A percentile compares a stretch with the other conserved stretches of the same genome.
phyloP scores from a whole-genome alignment of 2,113 vertebrate species.

The Shinisaurus crocodilurus region DNA sequence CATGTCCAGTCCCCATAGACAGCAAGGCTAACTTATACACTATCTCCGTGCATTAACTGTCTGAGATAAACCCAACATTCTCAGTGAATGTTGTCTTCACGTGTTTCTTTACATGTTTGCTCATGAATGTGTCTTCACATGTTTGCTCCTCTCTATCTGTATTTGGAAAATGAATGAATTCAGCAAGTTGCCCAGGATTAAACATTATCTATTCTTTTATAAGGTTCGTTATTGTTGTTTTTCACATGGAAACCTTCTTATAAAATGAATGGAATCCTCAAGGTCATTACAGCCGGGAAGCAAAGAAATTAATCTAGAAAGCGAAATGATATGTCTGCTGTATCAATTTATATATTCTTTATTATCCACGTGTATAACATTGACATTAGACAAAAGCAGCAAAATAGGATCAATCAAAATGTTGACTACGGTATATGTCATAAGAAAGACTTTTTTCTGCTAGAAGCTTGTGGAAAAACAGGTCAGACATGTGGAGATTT shows the following conservation, averaged over 20 bases:
- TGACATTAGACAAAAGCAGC: background rate
- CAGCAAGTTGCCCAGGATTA: conserved; percentile 16
- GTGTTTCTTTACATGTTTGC: background rate
- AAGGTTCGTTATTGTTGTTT: background rate
- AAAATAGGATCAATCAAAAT: fast-evolving
- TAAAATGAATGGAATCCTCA: background rate
- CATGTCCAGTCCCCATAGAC: background rate
- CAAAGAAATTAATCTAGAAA: conserved; percentile 11
- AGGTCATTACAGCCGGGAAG: background rate
- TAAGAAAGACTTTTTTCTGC: background rate
- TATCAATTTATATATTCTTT: background rate
- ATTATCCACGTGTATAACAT: background rate
- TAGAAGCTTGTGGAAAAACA: background rate
- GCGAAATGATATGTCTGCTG: background rate
- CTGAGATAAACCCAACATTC: conserved; percentile 40
- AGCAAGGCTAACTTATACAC: conserved; percentile 49
- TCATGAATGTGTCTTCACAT: background rate
- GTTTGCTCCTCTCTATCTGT: conserved; percentile 9
- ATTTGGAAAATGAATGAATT: background rate
- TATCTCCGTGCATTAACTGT: background rate
- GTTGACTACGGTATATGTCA: background rate
- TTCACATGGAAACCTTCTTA: background rate
- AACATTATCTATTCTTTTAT: background rate
- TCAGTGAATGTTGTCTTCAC: background rate
- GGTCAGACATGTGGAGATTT: background rate